These are phyloP conservation scores for Eulemur rubriventer DNA, from an alignment of 2,797 vertebrate species.

Conservation along the genomic window DNA sequence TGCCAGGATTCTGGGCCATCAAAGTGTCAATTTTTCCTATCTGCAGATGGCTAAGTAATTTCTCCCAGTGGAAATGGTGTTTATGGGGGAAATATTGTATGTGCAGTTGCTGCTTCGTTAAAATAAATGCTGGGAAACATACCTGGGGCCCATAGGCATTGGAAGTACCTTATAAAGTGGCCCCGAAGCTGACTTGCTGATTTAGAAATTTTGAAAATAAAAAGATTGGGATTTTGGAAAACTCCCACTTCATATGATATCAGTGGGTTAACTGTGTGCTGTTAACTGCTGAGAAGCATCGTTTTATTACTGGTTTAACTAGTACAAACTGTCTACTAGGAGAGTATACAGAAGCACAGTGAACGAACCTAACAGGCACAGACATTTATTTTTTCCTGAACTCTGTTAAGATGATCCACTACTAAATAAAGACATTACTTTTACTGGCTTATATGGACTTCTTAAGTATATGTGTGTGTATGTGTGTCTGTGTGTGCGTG, in stretches of 20 bases:
- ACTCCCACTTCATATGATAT: constrained; percentile 28
- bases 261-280: constrained; percentile 34
- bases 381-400: not conserved
- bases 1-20: not conserved
- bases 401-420: constrained; percentile 31
- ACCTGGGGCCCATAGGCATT: not conserved
- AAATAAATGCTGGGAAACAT: constrained; percentile 30
- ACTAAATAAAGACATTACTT: constrained; percentile 61
- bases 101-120: not conserved
- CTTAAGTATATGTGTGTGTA: not conserved
- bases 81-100: not conserved
- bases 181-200: not conserved
- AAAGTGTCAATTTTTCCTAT: not conserved
- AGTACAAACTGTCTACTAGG: not conserved
- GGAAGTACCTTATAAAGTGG: not conserved
- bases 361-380: constrained; percentile 2
- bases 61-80: constrained; percentile 27
- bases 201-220: constrained; percentile 68
- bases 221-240: constrained; percentile 50
- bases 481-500: not conserved
- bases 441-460: constrained; percentile 37
- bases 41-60: not conserved
- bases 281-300: constrained; percentile 18
- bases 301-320: not conserved
- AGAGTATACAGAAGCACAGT: not conserved